A percentile compares a stretch with the other conserved stretches of the same genome.
These are phyloP conservation scores for Lamellibrachia satsuma DNA, from an alignment of 2,888 invertebrate species.

Conservation along the genomic window DNA sequence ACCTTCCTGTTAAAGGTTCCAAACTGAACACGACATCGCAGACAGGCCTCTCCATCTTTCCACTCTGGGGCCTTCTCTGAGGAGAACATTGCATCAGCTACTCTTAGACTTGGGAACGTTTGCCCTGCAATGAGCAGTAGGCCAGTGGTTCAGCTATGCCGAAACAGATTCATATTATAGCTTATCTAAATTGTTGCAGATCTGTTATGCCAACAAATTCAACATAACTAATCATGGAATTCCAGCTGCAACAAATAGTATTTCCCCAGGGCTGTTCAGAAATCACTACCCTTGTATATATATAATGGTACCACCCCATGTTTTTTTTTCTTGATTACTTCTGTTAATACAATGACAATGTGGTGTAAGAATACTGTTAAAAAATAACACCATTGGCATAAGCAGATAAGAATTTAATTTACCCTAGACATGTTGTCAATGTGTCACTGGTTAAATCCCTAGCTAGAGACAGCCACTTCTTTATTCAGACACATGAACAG, in stretches of 20 bases:
- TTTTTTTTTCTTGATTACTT: background rate
- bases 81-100: conserved; percentile 98
- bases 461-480: background rate
- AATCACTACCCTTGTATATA: background rate
- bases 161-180: background rate
- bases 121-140: conserved; percentile 69
- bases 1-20: conserved; percentile 83
- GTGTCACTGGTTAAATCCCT: background rate
- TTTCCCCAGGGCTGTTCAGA: background rate
- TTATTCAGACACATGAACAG: background rate
- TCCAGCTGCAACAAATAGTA: background rate
- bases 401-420: background rate
- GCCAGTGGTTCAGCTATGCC: background rate
- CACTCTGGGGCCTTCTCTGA: conserved; percentile 97
- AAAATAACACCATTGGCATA: too few species aligned
- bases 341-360: too few species aligned
- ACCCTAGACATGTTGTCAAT: background rate
- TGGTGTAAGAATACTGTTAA: too few species aligned
- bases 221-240: background rate
- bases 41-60: conserved; percentile 94
- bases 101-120: conserved; percentile 87
- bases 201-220: background rate
- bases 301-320: too few species aligned
- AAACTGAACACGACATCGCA: conserved; percentile 90
- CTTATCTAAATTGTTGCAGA: background rate